Base-by-base conservation (phyloP, 2,797 vertebrate genomes). In the Helarctos malayanus region DNA sequence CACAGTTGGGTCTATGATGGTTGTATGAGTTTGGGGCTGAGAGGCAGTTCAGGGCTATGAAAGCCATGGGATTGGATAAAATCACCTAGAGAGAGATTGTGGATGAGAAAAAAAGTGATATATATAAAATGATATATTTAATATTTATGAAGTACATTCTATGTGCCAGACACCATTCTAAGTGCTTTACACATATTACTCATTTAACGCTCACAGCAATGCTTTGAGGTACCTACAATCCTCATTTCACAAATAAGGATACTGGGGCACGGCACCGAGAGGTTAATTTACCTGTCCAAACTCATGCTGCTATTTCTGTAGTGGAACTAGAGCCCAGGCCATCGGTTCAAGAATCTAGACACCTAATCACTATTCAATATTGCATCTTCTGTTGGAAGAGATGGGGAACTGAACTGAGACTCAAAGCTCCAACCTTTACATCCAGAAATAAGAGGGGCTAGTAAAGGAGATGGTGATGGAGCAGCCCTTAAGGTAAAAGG, bases 61-160 rank as follows among this genome's bases (percentile, higher is more conserved):
- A 71, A 80, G 71, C 16, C 13, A 32, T 49, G 38, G 27, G 12
- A 65, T 14, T 84, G 38, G 35, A 93, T 52, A 91, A 92, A 84
- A 88, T 38, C 63, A 54, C 5, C 9, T 38, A 23, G 4, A 59
- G 13, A 65, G 19, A 38, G 1, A 84, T 1, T 84, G 0, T 8
- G 87, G 35, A 32, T 89, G 49, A 59, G 29, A 79, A 96, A 89
- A 95, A 91, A 69, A 61, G 75, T 32, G 21, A 81, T 15, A 63
- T 68, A 86, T 49, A 61, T 92, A 93, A 81, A 78, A 69, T 49
- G 76, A 49, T 52, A 57, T 49, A 54, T 47, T 7, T 47, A 69
- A 69, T 57, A 12, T n/a, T 65, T 68, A 9, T 23, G 78, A 69
- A 89, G 19, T 83, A 0, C 15, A 86, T 89, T 93, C 47, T 88